phyloP scores from a whole-genome alignment of 37 sponge, comb jelly and placozoan species.

The Haliclona indistincta region DNA sequence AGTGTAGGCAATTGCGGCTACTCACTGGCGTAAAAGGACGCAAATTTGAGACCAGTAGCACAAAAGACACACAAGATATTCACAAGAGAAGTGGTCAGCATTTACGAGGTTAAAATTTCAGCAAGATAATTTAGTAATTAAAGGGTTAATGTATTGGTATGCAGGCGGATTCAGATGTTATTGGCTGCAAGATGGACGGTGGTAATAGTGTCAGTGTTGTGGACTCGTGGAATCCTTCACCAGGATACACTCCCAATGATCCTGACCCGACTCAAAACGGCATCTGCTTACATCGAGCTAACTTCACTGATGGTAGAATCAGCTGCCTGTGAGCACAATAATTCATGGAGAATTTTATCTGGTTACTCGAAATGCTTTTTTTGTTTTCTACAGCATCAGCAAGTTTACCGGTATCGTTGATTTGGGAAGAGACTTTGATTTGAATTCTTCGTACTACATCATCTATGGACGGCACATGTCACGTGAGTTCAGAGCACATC shows the following conservation, averaged over 20 bases:
- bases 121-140: too few relatives aligned
- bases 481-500: too few relatives aligned
- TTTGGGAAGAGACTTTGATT: slow-evolving; percentile 14
- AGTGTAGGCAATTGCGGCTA: too few relatives aligned
- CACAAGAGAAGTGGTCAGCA: too few relatives aligned
- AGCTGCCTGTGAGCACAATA: slow-evolving; percentile 41
- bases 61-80: too few relatives aligned
- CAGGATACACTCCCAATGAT: neutral
- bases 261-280: neutral
- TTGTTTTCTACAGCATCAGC: slow-evolving; percentile 20
- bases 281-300: neutral
- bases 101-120: too few relatives aligned
- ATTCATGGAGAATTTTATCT: too few relatives aligned
- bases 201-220: neutral
- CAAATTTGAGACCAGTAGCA: too few relatives aligned
- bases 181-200: slow-evolving; percentile 11
- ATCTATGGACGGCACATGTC: too few relatives aligned
- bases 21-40: too few relatives aligned
- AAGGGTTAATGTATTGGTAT: too few relatives aligned
- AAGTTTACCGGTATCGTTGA: neutral
- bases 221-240: slow-evolving; percentile 21
- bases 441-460: neutral
- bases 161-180: slow-evolving; percentile 8
- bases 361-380: too few relatives aligned
- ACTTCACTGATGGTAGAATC: slow-evolving; percentile 25